Conservation (phyloP, 2,888 invertebrate genomes). For the Drosophila villosipedis region DNA sequence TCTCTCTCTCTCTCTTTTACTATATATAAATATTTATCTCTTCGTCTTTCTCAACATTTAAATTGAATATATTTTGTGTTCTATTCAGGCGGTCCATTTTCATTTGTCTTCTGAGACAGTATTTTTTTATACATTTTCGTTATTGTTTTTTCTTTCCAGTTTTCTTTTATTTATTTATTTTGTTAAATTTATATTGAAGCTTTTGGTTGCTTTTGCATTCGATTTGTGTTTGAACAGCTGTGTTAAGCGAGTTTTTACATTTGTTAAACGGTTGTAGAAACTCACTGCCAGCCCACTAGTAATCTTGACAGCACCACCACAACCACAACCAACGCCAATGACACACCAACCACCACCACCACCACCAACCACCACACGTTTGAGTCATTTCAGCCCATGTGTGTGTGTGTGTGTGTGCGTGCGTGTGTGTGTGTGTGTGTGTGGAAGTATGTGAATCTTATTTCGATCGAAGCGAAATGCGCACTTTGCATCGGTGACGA, state of each 20-base stretch:
- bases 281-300: conserved; percentile 47
- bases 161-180: neutral
- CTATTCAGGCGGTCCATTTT: conserved; percentile 9
- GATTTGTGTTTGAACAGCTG: conserved; percentile 49
- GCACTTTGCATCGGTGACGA: conserved; percentile 37
- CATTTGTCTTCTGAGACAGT: neutral
- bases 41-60: conserved; percentile 8
- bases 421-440: conserved; percentile 16
- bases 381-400: conserved; percentile 16
- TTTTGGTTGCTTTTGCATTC: conserved; percentile 43
- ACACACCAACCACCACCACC: conserved; percentile 5
- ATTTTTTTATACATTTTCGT: neutral
- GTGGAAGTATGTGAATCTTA: conserved; percentile 1
- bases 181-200: conserved; percentile 8
- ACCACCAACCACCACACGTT: conserved; percentile 35
- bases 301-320: conserved; percentile 26
- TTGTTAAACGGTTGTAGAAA: conserved; percentile 40
- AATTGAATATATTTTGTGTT: conserved; percentile 22
- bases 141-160: neutral
- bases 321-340: conserved; percentile 13
- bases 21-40: conserved; percentile 18
- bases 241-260: conserved; percentile 39
- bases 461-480: conserved; percentile 14
- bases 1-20: conserved; percentile 20
- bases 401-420: conserved; percentile 21